These are phyloP conservation scores for Hoplias malabaricus DNA, from an alignment of 2,113 vertebrate species.

Conservation along the genomic window DNA sequence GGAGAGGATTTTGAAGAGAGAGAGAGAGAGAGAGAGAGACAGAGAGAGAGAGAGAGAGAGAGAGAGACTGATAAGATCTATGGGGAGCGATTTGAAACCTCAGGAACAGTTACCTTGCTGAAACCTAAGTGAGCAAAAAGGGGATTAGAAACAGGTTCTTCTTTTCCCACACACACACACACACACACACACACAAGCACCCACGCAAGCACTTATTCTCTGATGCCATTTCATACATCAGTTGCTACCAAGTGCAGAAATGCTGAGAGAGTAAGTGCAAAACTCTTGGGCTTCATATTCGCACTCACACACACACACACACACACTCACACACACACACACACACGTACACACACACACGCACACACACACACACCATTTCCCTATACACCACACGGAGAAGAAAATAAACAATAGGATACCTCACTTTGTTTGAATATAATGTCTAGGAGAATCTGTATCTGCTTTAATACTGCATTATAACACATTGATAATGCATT, in stretches of 20 bases:
- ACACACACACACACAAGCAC: not conserved
- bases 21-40: not conserved
- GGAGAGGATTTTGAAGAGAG: conserved; percentile 4
- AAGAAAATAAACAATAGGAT: too few species aligned
- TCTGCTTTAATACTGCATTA: too few species aligned
- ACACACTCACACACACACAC: not conserved
- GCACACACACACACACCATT: conserved; percentile 2
- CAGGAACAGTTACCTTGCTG: conserved; percentile 27
- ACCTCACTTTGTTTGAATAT: too few species aligned
- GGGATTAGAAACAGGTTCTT: conserved; percentile 17
- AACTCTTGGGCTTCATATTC: not conserved
- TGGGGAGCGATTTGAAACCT: conserved; percentile 29
- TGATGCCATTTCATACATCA: not conserved
- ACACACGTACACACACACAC: not conserved
- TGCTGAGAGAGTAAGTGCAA: not conserved
- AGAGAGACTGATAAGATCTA: conserved; percentile 21
- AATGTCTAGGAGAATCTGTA: too few species aligned
- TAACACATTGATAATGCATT: too few species aligned
- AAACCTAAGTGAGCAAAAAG: conserved; percentile 22
- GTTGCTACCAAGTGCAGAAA: not conserved
- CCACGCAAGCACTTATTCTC: not conserved
- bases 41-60: not conserved
- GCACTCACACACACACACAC: not conserved
- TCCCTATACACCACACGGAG: too few species aligned
- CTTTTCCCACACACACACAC: conserved; percentile 20